phyloP scores from a whole-genome alignment of 2,797 vertebrate genomes.

The Argyrosomus regius region DNA sequence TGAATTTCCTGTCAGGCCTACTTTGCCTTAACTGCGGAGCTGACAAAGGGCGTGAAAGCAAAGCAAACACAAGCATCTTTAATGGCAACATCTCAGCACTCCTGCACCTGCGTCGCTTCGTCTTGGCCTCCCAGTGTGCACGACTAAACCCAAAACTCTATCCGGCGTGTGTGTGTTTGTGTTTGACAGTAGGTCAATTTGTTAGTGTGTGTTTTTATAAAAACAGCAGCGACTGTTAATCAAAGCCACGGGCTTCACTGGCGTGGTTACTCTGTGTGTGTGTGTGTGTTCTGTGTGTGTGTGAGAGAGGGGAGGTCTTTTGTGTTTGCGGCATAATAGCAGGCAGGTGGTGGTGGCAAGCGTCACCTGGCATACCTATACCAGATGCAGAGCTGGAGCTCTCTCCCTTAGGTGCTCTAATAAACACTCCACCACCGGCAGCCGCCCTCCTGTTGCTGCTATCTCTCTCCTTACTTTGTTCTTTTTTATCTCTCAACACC shows the following conservation, averaged over 20 bases:
- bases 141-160: not conserved
- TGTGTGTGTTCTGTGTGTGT: conserved; percentile 4
- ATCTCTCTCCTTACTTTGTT: conserved; percentile 54
- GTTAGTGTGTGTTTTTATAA: conserved; percentile 8
- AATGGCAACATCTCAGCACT: not conserved
- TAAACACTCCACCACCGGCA: conserved; percentile 35
- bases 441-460: conserved; percentile 26
- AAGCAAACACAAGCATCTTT: conserved; percentile 29
- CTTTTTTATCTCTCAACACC: conserved; percentile 44
- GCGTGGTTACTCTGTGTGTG: conserved; percentile 20
- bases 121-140: conserved; percentile 2
- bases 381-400: conserved; percentile 54
- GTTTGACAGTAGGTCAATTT: conserved; percentile 9
- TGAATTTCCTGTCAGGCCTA: not conserved
- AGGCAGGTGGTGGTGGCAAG: conserved; percentile 71
- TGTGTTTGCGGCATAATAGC: conserved; percentile 68
- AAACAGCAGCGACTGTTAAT: conserved; percentile 59
- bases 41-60: conserved; percentile 10
- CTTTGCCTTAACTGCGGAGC: conserved; percentile 15
- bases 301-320: conserved; percentile 40
- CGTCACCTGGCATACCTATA: conserved; percentile 76
- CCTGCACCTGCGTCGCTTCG: conserved; percentile 43
- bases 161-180: conserved; percentile 1
- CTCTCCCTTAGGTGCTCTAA: conserved; percentile 28
- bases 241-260: conserved; percentile 62